Evolutionary conservation across 2,888 invertebrate genomes (phyloP), one percentile per base, ranked within the genome.

Genomic region (Plebejus anna): DNA sequence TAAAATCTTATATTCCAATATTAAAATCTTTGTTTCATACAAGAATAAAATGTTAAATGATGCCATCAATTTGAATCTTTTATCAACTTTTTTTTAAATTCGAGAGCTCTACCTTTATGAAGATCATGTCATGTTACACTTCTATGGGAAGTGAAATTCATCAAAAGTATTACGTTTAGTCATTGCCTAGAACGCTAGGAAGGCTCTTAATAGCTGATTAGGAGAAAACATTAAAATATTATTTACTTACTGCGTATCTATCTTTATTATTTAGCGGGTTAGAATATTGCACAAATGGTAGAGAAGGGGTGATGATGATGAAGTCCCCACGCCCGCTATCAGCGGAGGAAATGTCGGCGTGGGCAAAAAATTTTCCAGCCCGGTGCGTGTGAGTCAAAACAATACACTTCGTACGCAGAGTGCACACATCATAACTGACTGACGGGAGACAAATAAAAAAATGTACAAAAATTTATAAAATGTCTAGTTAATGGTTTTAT

Each of bases 331-430:
- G 61, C 13, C 36, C 73, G 73, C 51, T 73, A 73, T 73, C 73
- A 66, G 80, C 13, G 32, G 51, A 84, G 87, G 86, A 87, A 83
- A 84, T 82, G 83, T 82, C 80, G 80, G 81, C 77, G 81, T 51
- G 38, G 70, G 78, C 80, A 85, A 82, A 87, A 87, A 87, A 85
- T 83, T 81, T 85, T 81, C 81, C 85, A 84, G 82, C 78, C 80
- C 80, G 83, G 47, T 81, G 84, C 77, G 4, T 80, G 72, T 81
- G 83, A 83, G 86, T 87, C 88, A 87, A 84, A 87, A 87, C 85
- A 87, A 77, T 75, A 28, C 75, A 47, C 66, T 61, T 76, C 76
- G 51, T 47, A 47, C 16, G 55, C 55, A 55, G 55, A 28, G 73
- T 73, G 66, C 72, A 47, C 71, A 57, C 72, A 76, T 70, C 57